Evolutionary conservation across 1,140 invertebrate species (phyloP), one percentile per base, ranked within the genome.

Genomic region (Atopsyche davidsoni): DNA sequence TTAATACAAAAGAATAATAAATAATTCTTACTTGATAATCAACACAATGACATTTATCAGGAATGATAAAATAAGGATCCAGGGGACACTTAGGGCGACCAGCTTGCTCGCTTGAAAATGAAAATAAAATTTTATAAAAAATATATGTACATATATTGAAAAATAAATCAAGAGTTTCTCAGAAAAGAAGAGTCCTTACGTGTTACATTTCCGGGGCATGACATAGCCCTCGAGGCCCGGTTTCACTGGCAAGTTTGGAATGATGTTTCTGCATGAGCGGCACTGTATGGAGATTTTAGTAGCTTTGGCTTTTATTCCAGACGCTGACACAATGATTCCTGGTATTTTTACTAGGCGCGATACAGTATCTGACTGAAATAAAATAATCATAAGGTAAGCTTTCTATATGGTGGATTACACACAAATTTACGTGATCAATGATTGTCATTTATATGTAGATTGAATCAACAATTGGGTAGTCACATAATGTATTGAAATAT

Each of bases 61-160:
- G 95, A 68, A 88, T 85, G 53, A 99, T 97, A 64, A 96, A 96
- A 66, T 92, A 99, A 3, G 97, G 97, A 76, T 99, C 97, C 17
- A 99, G 64, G 2, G 96, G 96, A 69, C 97, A 99, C 60, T 92
- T 92, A 4, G 84, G 81, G 40, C 86, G 73, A 47, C 89, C 91
- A 53, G 88, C 84, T 76, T 95, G 91, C 65, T 95, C 92, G 10
- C 89, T 92, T 65, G 23, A 64, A 68, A 58, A 69, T 49, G 39
- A 61, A 57, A 32, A 57, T 55, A 34, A 49, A 32, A 34, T 39
- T n/a, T n/a, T n/a, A 28, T 28, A 28, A 28, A 28, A 28, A 28
- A 28, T 6, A 7, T n/a, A 28, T 28, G 25, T 38, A 51, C 25
- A 40, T 31, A 17, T 31, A 46, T 51, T 19, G 36, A 53, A 50